Percentiles rank a stretch among this genome's conserved stretches.
These are phyloP conservation scores for Anoplius nigerrimus DNA, from an alignment of 2,888 invertebrate genomes.

Conservation along the genomic window DNA sequence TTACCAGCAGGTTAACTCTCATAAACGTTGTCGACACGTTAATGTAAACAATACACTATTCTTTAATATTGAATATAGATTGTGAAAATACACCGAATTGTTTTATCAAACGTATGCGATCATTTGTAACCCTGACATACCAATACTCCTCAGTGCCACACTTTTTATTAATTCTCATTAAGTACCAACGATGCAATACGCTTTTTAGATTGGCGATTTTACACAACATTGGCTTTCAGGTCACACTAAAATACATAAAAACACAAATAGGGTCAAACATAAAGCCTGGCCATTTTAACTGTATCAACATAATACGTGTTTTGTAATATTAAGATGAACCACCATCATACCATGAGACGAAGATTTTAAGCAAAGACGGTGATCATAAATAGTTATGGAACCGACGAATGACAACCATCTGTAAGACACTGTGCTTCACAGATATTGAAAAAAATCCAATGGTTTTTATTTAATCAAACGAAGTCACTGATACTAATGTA, in stretches of 20 bases:
- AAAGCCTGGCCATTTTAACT: conserved; percentile 43
- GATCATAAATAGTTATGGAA: too few species aligned
- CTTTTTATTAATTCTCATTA: conserved; percentile 39
- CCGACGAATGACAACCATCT: too few species aligned
- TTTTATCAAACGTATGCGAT: conserved; percentile 36
- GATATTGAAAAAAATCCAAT: too few species aligned
- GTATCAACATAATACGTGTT: too few species aligned
- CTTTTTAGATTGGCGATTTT: conserved; percentile 26
- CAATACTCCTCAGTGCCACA: conserved; percentile 22
- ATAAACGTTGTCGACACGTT: conserved; percentile 3
- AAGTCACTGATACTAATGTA: too few species aligned
- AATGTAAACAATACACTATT: conserved; percentile 20
- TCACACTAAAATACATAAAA: conserved; percentile 24
- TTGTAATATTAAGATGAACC: too few species aligned
- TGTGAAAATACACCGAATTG: conserved; percentile 36
- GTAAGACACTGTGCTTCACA: too few species aligned
- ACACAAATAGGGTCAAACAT: conserved; percentile 27
- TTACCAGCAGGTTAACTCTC: neutral
- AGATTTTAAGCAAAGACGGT: too few species aligned
- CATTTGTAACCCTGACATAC: conserved; percentile 23
- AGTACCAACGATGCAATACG: conserved; percentile 36
- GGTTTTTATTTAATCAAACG: too few species aligned
- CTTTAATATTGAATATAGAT: conserved; percentile 31
- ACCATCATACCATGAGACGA: too few species aligned
- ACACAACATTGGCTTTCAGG: conserved; percentile 48